These are phyloP conservation scores for Lytechinus pictus DNA, from an alignment of 35 echinoderm and acorn worm species.

Conservation along the genomic window DNA sequence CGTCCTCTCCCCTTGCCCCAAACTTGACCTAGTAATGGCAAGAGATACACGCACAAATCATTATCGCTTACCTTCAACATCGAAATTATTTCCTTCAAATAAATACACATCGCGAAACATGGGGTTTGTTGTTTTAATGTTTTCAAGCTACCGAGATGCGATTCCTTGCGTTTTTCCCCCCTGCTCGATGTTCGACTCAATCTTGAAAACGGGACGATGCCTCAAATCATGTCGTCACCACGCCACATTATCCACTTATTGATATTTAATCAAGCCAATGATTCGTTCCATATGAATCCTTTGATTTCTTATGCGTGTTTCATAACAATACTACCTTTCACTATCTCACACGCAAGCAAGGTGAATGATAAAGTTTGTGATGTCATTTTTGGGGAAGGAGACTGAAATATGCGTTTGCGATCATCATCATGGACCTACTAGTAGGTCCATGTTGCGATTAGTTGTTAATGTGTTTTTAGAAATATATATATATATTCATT, in stretches of 20 bases:
- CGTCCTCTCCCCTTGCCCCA: constrained; percentile 6
- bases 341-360: neutral
- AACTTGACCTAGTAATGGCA: constrained; percentile 27
- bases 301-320: neutral
- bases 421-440: no score
- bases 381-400: neutral
- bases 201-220: neutral
- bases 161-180: neutral
- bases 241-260: neutral
- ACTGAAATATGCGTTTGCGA: no score
- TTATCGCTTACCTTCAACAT: constrained; percentile 23
- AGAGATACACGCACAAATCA: constrained; percentile 33
- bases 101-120: constrained; percentile 13
- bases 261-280: neutral
- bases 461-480: no score
- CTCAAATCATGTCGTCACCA: neutral
- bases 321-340: neutral
- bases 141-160: neutral
- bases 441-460: no score
- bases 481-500: no score
- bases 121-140: neutral
- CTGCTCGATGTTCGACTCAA: neutral
- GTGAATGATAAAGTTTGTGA: neutral
- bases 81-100: neutral
- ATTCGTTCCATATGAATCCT: neutral